phyloP scores from a whole-genome alignment of 1,140 invertebrate species.

The Parapsyche elsis region DNA sequence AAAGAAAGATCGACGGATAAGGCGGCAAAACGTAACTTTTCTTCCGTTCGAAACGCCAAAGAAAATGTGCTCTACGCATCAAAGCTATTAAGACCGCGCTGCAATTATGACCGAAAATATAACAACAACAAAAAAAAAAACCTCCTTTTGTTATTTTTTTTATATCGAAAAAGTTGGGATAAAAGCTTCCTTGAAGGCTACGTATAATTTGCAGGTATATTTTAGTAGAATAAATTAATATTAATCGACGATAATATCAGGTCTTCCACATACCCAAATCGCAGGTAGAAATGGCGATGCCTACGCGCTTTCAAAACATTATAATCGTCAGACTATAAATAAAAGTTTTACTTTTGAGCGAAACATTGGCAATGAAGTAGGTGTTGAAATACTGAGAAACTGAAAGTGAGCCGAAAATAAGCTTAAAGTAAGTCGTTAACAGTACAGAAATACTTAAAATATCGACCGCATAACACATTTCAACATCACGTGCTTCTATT shows the following conservation, averaged over 20 bases:
- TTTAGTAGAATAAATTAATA: slow-evolving; percentile 43
- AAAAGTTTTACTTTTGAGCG: no score
- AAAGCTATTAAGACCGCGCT: slow-evolving; percentile 8
- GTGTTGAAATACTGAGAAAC: not conserved
- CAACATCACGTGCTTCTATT: not conserved
- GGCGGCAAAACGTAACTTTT: not conserved
- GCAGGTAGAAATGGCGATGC: slow-evolving; percentile 25
- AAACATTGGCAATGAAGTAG: not conserved
- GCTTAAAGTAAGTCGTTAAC: not conserved
- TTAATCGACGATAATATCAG: slow-evolving; percentile 41
- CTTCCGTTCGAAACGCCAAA: not conserved
- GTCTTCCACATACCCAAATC: slow-evolving; percentile 18
- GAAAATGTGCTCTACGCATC: not conserved
- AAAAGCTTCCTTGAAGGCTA: slow-evolving; percentile 33
- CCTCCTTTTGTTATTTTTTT: slow-evolving; percentile 1
- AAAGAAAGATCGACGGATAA: not conserved
- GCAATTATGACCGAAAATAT: not conserved
- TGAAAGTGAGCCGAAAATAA: not conserved
- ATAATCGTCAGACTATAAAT: no score
- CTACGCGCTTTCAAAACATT: not conserved
- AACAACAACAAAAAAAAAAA: not conserved
- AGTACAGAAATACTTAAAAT: not conserved
- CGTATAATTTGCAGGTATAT: slow-evolving; percentile 43
- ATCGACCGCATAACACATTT: not conserved
- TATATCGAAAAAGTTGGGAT: slow-evolving; percentile 18